Percentiles rank a stretch among this genome's conserved stretches.
These are phyloP conservation scores for Cerceris rybyensis DNA, from an alignment of 2,888 invertebrate species.

Conservation along the genomic window DNA sequence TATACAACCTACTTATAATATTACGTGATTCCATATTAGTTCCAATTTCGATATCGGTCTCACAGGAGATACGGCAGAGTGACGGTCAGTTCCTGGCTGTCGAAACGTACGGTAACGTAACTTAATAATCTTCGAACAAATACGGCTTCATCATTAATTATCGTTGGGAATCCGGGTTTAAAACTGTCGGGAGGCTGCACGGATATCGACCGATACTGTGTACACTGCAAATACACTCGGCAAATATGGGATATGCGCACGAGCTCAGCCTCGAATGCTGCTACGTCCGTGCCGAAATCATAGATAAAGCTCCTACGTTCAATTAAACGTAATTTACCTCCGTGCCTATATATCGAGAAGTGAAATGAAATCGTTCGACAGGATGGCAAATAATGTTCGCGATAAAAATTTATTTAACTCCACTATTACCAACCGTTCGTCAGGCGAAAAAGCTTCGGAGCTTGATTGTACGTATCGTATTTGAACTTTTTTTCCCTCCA, in stretches of 20 bases:
- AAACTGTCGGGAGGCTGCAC: conserved; percentile 69
- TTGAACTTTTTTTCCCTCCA: not conserved
- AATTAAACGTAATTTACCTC: conserved; percentile 64
- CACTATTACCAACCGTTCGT: not conserved
- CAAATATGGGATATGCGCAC: conserved; percentile 69
- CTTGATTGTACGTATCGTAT: not conserved
- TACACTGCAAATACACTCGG: conserved; percentile 73
- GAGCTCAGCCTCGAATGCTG: conserved; percentile 33
- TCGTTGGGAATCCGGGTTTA: conserved; percentile 75
- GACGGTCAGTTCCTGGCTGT: conserved; percentile 20
- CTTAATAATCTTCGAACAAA: conserved; percentile 77
- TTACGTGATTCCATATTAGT: not conserved
- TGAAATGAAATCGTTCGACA: conserved; percentile 47
- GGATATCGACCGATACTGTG: conserved; percentile 71
- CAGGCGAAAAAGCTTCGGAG: not conserved
- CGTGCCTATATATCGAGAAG: conserved; percentile 22
- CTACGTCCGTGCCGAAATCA: conserved; percentile 54
- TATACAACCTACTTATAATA: too few species aligned
- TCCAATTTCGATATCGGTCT: conserved; percentile 35
- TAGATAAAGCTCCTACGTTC: conserved; percentile 61
- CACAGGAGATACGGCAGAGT: not conserved
- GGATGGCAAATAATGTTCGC: conserved; percentile 36
- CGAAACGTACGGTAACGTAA: conserved; percentile 62
- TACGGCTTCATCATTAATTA: conserved; percentile 75
- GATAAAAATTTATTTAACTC: conserved; percentile 42